Percentiles rank a stretch among this genome's conserved stretches.
Conservation (phyloP, 2,113 vertebrate genomes). For the Budorcas taxicolor region DNA sequence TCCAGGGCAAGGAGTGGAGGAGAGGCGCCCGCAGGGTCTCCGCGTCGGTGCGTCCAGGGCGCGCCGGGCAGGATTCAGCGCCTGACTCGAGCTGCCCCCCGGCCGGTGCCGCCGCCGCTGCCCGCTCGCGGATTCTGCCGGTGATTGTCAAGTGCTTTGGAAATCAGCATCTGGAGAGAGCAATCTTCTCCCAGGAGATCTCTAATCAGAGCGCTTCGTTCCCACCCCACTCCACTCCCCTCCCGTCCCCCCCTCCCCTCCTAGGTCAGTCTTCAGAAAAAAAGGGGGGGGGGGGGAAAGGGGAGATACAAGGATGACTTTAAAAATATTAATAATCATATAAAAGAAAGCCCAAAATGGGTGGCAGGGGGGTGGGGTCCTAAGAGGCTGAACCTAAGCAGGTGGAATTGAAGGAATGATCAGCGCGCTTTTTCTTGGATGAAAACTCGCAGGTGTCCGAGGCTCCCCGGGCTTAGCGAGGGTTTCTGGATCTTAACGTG, state of each 20-base stretch:
- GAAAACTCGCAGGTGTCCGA: slow-evolving; percentile 55
- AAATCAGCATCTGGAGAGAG: slow-evolving; percentile 84
- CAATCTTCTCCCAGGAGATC: slow-evolving; percentile 78
- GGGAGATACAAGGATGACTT: neutral
- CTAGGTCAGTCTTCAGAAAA: slow-evolving; percentile 34
- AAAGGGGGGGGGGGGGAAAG: neutral
- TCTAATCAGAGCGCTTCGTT: slow-evolving; percentile 76
- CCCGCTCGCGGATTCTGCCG: slow-evolving; percentile 59
- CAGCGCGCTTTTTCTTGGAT: slow-evolving; percentile 64
- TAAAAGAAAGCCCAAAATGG: slow-evolving; percentile 52
- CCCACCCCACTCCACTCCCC: slow-evolving; percentile 80
- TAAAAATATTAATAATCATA: neutral
- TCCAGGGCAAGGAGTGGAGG: neutral
- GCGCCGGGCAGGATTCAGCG: slow-evolving; percentile 37
- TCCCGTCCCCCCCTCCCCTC: slow-evolving; percentile 65
- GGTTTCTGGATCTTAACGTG: slow-evolving; percentile 21
- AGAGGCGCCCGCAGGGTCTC: neutral
- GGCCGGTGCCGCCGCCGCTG: slow-evolving; percentile 60
- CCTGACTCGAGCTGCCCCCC: slow-evolving; percentile 6
- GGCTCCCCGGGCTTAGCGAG: slow-evolving; percentile 32
- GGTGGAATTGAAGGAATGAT: neutral
- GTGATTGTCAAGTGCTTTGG: slow-evolving; percentile 78
- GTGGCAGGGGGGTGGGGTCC: neutral
- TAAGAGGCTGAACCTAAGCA: neutral
- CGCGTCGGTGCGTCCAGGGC: neutral